Evolutionary conservation across 2,113 vertebrate species (phyloP).

Genomic region (Tupaia chinensis): DNA sequence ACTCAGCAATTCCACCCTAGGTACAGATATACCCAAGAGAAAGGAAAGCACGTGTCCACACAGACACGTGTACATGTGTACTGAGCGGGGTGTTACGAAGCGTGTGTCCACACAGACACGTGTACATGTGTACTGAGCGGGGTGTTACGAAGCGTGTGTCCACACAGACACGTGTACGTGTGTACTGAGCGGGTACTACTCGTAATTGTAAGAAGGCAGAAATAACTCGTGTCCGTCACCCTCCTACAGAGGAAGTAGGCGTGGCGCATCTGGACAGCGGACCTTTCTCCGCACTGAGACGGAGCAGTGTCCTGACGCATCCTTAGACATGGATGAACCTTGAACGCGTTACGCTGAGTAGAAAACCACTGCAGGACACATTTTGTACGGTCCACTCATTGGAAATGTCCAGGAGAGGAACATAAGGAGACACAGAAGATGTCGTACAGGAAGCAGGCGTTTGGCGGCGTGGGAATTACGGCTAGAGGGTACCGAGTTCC

Average conservation of each 20-base stretch:
- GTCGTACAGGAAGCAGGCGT: no score
- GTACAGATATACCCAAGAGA: no score
- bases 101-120: no score
- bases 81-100: no score
- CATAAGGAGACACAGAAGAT: neutral
- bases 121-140: no score
- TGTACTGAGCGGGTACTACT: neutral
- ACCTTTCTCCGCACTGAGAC: neutral
- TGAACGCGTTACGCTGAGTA: neutral
- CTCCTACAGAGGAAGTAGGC: no score
- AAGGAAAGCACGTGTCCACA: no score
- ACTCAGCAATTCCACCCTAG: neutral
- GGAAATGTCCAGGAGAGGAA: neutral
- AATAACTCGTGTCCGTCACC: neutral
- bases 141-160: no score
- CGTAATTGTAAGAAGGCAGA: neutral
- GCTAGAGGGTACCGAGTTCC: neutral
- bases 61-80: no score
- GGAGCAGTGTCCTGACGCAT: no score
- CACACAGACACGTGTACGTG: no score
- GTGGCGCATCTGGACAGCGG: neutral
- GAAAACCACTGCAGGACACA: neutral
- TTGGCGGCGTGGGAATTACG: no score
- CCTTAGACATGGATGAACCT: neutral
- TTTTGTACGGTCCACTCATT: rapidly evolving